Evolutionary conservation across 2,113 vertebrate genomes (phyloP).

Genomic region (Natator depressus): DNA sequence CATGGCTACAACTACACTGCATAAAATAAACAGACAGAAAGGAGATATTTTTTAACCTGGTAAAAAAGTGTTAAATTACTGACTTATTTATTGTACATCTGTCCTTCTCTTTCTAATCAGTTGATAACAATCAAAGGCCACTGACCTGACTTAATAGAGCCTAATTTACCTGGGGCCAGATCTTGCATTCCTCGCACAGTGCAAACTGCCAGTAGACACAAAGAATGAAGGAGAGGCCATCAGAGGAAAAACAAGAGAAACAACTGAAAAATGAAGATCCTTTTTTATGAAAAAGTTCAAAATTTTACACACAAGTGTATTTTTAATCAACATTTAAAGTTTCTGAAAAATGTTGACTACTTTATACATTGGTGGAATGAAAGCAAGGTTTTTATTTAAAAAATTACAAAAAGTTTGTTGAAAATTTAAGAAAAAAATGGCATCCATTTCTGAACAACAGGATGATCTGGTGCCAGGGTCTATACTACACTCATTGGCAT

Average conservation of each 20-base stretch:
- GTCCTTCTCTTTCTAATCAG: conserved; percentile 52
- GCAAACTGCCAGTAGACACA: not conserved
- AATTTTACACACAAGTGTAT: not conserved
- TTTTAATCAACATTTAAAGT: not conserved
- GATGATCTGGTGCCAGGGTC: not conserved
- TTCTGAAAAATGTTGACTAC: not conserved
- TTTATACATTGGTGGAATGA: not conserved
- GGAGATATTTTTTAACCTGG: not conserved
- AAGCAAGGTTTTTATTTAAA: not conserved
- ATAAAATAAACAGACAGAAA: conserved; percentile 12
- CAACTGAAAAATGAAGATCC: not conserved
- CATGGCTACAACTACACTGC: not conserved
- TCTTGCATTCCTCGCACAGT: not conserved
- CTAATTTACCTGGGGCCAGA: conserved; percentile 45
- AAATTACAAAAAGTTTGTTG: not conserved
- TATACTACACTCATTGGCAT: not conserved
- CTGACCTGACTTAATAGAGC: conserved; percentile 34
- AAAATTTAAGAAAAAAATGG: not conserved
- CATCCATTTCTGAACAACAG: not conserved
- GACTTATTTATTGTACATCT: conserved; percentile 41
- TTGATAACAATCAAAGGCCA: conserved; percentile 37
- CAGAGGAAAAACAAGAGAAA: not conserved
- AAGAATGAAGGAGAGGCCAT: not conserved
- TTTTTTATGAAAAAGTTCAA: not conserved
- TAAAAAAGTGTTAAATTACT: not conserved